Base-by-base conservation (phyloP, 2,797 vertebrate species). In the Enteromius thamalakanensis region DNA sequence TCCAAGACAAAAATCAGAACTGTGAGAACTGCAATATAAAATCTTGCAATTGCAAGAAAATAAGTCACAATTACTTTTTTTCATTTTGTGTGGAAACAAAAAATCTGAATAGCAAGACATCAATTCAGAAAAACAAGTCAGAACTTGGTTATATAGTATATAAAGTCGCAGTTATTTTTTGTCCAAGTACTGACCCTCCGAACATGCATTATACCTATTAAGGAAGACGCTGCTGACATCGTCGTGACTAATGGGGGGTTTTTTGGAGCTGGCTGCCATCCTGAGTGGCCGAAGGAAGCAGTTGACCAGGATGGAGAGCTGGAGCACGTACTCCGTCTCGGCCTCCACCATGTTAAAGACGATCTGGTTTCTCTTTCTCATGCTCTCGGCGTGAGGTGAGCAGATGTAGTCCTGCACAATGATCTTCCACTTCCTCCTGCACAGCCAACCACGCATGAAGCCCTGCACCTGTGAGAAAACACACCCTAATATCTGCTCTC, bases 231-330 rank as follows among this genome's bases (percentile, higher is more conserved):
- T 99, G 93, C 98, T 99, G 92, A 99, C 98, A 0, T 99, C 97
- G 0, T 99, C 97, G 0, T 99, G 98, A 89, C 93, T 96, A 89
- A 99, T 99, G 64, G 98, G 96, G 0, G 98, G 97, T 89, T 99
- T 99, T 92, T 99, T 99, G 76, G 98, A 99, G 92, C 98, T 99
- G 70, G 98, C 98, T 0, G 98, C 98, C 98, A 99, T 99, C 60
- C 98, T 93, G 72, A 99, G 92, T 1, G 98, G 98, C 88, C 98
- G 90, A 84, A 99, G 95, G 90, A 99, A 99, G 81, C 96, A 98
- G 71, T 99, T 99, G 84, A 99, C 98, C 86, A 99, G 94, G 85
- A 99, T 94, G 81, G 95, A 97, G 86, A 99, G 97, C 90, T 99
- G 97, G 91, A 98, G 97, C 58, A 99, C 97, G 0, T 96, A 97